Base-by-base conservation (phyloP, 2,888 invertebrate species). In the Sesamia inferens region DNA sequence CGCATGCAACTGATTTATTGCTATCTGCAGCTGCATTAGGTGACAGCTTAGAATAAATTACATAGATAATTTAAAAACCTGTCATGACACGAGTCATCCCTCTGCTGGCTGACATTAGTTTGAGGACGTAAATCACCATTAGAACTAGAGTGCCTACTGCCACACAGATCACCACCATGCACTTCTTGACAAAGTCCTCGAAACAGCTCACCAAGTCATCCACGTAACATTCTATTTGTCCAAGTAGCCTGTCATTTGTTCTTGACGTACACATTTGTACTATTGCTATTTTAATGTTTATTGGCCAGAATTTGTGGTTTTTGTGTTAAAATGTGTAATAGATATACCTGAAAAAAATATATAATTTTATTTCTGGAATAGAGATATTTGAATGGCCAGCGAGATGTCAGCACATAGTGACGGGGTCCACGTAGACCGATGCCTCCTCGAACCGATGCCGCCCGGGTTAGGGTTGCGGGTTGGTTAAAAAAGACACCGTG, bases 241-340 rank as follows among this genome's bases (percentile, higher is more conserved):
- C 79, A 1, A 88, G 75, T 47, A 92, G 44, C 4, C 83, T 86
- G 58, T 85, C 76, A 76, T 86, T 83, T 57, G 89, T 82, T 5
- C 19, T 24, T 51, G 64, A 24, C 19, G 54, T 6, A 88, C 89
- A 89, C 94, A 94, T 94, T 92, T 87, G 82, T 71, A 69, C 24
- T 47, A 76, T 79, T 78, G 58, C 67, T 39, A 19, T 14, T 39
- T 7, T 8, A 31, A 22, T 13, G 0, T 4, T 19, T n/a, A 44
- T 39, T 58, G n/a, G 16, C 14, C 14, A 5, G 13, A 31, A 19
- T 31, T 61, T 55, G 31, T 55, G 13, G 1, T 76, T 79, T 76
- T 82, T 64, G 66, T 1, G 31, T 88, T 93, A 94, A 82, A 94
- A 92, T 73, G 92, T 92, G 82, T 95, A 95, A 81, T 95, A 95